Base-by-base conservation (phyloP, 2,888 invertebrate genomes). In the Cantharis rufa region DNA sequence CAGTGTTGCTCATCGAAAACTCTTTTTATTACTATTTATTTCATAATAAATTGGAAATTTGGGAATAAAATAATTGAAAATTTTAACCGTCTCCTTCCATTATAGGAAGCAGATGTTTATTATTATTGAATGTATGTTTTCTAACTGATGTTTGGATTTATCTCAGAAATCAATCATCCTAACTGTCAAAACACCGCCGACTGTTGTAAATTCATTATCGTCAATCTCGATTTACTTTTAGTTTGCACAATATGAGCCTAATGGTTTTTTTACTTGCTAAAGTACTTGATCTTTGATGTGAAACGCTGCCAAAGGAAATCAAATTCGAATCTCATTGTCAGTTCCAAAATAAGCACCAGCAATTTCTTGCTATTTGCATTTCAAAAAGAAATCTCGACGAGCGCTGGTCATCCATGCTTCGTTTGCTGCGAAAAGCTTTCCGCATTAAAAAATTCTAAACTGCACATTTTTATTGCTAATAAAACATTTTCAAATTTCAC, bases 91-190 rank as follows among this genome's bases (percentile, higher is more conserved):
- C 24, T 74, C 69, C 70, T 66, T 72, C 68, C 62, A 71, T 74
- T 71, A 71, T 74, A 32, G 64, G 74, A 21, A 73, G 75, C 75
- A 75, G 75, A 66, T 75, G 75, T 71, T 77, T 73, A 66, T 71
- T 76, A 69, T 69, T 62, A 66, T 63, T 63, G 71, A 71, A 70
- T 74, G 71, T 77, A 71, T 63, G 77, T 77, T 70, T 68, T 74
- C 28, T 71, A 77, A 77, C 74, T 74, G 77, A 70, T 74, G 71
- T 69, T 74, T 74, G 71, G 21, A 72, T 70, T 75, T 75, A 78
- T 78, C 78, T 72, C 48, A 66, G 62, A 68, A 73, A 78, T 78
- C 78, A 78, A 78, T 78, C 78, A 78, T 75, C 72, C 70, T 74
- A 75, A 75, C 70, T 78, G 78, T 78, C 78, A 75, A 75, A 78